These are phyloP conservation scores for Acrocephalus scirpaceus DNA, from an alignment of 2,797 vertebrate species.

Conservation along the genomic window DNA sequence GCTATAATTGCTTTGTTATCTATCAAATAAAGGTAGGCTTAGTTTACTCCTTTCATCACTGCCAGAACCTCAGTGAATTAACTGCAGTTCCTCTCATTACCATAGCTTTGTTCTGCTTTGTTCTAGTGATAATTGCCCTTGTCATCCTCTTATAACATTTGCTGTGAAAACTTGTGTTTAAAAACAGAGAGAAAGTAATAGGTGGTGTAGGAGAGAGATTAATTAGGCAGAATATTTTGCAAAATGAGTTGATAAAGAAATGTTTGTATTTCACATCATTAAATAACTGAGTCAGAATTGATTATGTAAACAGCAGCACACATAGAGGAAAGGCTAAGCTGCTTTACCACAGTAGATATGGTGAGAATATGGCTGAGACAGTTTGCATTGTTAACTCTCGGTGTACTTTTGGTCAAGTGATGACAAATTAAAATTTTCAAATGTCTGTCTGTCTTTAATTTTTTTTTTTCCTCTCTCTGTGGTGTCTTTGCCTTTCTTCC, in stretches of 20 bases:
- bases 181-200: slow-evolving; percentile 25
- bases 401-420: background rate
- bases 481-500: background rate
- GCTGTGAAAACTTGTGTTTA: slow-evolving; percentile 60
- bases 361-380: background rate
- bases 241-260: slow-evolving; percentile 69
- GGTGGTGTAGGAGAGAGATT: slow-evolving; percentile 13
- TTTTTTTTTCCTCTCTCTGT: background rate
- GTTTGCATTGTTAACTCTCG: background rate
- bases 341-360: background rate
- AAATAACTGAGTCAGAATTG: slow-evolving; percentile 57
- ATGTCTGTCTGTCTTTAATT: background rate
- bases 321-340: slow-evolving; percentile 3
- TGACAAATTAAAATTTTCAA: background rate
- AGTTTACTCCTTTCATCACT: slow-evolving; percentile 68
- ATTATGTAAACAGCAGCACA: slow-evolving; percentile 37
- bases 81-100: slow-evolving; percentile 65
- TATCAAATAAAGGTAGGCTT: slow-evolving; percentile 64
- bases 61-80: slow-evolving; percentile 49
- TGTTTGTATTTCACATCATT: slow-evolving; percentile 64
- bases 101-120: slow-evolving; percentile 69
- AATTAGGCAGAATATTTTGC: slow-evolving; percentile 72
- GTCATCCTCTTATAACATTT: slow-evolving; percentile 68
- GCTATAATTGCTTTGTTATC: slow-evolving; percentile 76
- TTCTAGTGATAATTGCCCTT: slow-evolving; percentile 75